Evolutionary conservation across 2,888 invertebrate species (phyloP).

Genomic region (Rhamnusium bicolor): DNA sequence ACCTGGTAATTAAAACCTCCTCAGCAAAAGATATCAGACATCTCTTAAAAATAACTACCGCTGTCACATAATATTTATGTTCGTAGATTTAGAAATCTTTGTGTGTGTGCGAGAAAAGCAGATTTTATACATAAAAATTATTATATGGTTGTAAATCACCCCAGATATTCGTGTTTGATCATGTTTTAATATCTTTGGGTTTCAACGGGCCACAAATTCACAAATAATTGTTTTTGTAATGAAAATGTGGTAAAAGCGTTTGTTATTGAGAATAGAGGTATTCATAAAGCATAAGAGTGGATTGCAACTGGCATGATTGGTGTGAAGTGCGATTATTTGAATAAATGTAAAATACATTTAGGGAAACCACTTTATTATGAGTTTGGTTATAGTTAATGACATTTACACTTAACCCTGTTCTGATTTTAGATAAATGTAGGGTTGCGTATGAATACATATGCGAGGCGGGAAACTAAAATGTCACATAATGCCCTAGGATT

Average conservation of each 20-base stretch:
- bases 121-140: too few relatives aligned
- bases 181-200: too few relatives aligned
- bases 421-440: conserved; percentile 58
- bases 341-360: conserved; percentile 48
- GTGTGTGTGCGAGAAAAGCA: too few relatives aligned
- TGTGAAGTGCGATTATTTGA: conserved; percentile 45
- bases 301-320: conserved; percentile 45
- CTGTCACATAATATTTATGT: too few relatives aligned
- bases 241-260: neutral
- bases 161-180: too few relatives aligned
- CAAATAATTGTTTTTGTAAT: neutral
- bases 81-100: too few relatives aligned
- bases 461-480: conserved; percentile 60
- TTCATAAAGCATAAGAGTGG: neutral
- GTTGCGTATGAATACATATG: conserved; percentile 55
- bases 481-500: conserved; percentile 61
- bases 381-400: conserved; percentile 58
- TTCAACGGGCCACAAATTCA: too few relatives aligned
- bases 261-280: neutral
- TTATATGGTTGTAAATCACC: too few relatives aligned
- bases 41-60: too few relatives aligned
- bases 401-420: conserved; percentile 58
- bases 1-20: too few relatives aligned
- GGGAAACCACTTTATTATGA: conserved; percentile 56
- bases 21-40: too few relatives aligned